Evolutionary conservation across 2,888 invertebrate genomes (phyloP), one percentile per base, ranked within the genome.

Genomic region (Cryptocephalus primarius): DNA sequence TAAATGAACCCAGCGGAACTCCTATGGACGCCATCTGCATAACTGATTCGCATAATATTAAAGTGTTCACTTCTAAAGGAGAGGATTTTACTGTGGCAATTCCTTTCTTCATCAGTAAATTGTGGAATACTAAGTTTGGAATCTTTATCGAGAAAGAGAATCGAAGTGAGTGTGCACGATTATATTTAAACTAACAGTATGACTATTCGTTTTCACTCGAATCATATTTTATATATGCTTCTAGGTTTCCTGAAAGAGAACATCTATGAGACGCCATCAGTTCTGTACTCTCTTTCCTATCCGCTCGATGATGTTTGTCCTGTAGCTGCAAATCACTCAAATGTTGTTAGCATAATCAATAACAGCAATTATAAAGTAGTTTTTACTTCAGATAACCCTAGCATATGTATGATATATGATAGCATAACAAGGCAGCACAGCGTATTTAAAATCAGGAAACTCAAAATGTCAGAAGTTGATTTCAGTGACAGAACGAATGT

Each of bases 281-380:
- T 85, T 0, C 76, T 93, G 42, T 95, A 89, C 68, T 90, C 91
- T 8, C 70, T 95, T 48, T 77, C 85, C 1, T 92, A 94, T 75
- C 94, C 94, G 0, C 71, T 94, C 44, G 90, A 95, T 67, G 94
- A 95, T 70, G 84, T 92, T 31, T 83, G 86, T 46, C 94, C 94
- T 0, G 79, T 94, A 33, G 70, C 88, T 8, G 75, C 83, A 50
- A 85, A 83, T 62, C 80, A 83, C 11, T 75, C 79, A 49, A 74
- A 74, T 46, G 72, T 73, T 0, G 64, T 79, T 0, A 76, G 77
- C 45, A 77, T 82, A 56, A 75, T 82, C 49, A 80, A 78, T n/a
- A 82, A 82, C 57, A 74, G 75, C 0, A 77, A 79, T 47, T 66
- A 68, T 42, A 71, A 65, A 65, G 80, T 93, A 8, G 81, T 93